Evolutionary conservation across 2,888 invertebrate species (phyloP), one percentile per base, ranked within the genome.

Genomic region (Agriopis marginaria): DNA sequence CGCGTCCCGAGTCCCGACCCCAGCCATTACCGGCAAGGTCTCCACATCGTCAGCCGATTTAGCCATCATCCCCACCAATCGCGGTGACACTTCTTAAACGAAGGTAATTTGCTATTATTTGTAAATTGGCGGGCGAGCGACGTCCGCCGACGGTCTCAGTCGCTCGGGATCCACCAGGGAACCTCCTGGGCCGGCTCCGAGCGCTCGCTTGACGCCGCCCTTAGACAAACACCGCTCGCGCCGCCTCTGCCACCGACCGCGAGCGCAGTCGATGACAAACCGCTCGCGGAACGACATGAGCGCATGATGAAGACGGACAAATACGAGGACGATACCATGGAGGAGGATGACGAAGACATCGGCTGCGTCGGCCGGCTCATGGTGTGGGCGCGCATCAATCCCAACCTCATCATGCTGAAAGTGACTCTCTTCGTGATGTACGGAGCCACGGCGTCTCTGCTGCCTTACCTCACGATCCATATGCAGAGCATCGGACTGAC

Each of bases 401-500:
- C 96, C 62, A 97, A 97, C 89, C 92, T 97, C 80, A 94, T 97
- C 74, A 97, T 97, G 96, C 90, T 97, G 81, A 97, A 97, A 95
- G 95, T 97, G 80, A 97, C 97, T 45, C 92, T 97, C 10, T 97
- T 97, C 88, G 96, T 97, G 79, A 96, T 97, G 95, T 97, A 97
- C 85, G 97, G 97, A 87, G 98, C 97, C 62, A 97, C 97, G 47
- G 97, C 98, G 63, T 97, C 97, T 8, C 94, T 98, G 63, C 90
- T 98, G 68, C 98, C 98, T 0, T 98, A 98, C 88, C 91, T 98
- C 82, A 97, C 98, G 2, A 97, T 98, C 77, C 98, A 98, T 92
- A 98, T 98, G 98, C 97, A 97, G 90, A 96, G 97, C 83, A 96
- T 98, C 85, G 98, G 98, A 71, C 94, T 98, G 69, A 97, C 97